phyloP scores from a whole-genome alignment of 2,888 invertebrate genomes.

The Athalia circularis region DNA sequence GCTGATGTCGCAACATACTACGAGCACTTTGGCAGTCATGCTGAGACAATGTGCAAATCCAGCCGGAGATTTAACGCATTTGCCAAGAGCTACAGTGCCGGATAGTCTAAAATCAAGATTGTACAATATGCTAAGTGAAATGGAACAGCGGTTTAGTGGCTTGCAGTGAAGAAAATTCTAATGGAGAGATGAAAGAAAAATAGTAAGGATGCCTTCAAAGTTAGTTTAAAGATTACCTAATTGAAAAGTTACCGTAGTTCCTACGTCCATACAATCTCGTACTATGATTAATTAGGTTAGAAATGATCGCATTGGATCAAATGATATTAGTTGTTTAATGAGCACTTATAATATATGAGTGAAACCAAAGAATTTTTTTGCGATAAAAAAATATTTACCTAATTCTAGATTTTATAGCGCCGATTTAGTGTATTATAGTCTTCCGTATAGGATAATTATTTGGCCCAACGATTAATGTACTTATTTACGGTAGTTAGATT shows the following conservation, averaged over 20 bases:
- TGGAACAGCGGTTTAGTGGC: slow-evolving; percentile 68
- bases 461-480: too few species aligned
- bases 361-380: background rate
- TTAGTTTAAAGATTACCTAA: background rate
- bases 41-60: slow-evolving; percentile 79
- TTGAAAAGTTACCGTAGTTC: slow-evolving; percentile 2
- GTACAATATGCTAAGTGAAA: slow-evolving; percentile 76
- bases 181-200: background rate
- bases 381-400: background rate
- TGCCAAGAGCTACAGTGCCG: slow-evolving; percentile 74
- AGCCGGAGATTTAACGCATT: slow-evolving; percentile 71
- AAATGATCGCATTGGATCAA: background rate
- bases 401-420: background rate
- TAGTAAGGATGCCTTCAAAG: background rate
- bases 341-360: background rate
- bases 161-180: background rate
- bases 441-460: background rate
- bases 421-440: background rate
- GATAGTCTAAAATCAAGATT: slow-evolving; percentile 75
- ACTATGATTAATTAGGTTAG: slow-evolving; percentile 7
- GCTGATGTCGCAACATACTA: slow-evolving; percentile 78
- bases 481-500: too few species aligned
- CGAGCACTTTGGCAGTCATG: slow-evolving; percentile 77
- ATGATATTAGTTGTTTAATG: slow-evolving; percentile 3
- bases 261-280: background rate